Base-by-base conservation (phyloP, 2,888 invertebrate genomes). In the Drosophila melanosoma region DNA sequence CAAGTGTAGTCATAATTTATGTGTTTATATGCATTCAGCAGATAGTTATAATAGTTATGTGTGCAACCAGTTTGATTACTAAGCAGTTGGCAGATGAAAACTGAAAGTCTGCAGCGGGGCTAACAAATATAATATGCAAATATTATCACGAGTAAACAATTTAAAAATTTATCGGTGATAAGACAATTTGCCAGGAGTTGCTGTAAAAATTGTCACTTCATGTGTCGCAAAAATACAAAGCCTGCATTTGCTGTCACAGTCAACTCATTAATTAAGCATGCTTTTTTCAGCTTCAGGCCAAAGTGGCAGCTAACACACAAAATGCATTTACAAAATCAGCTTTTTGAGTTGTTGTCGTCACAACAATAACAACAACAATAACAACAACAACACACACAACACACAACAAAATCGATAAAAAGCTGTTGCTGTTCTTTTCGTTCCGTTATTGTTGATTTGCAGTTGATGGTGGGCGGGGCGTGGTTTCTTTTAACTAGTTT, bases 281-380 rank as follows among this genome's bases (percentile, higher is more conserved):
- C 23, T 29, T 29, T 29, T 29, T 15, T 45, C 7, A 23, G 23
- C 51, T 56, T 59, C 75, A 51, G 69, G 56, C 49, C 53, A 78
- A 79, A 74, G 69, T 85, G 86, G 74, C 88, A 85, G 84, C 77
- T 45, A 68, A 87, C 87, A 87, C 76, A 88, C 74, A 87, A 87
- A 87, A 88, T 87, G 90, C 87, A 87, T 87, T 87, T 87, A 83
- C 83, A 73, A 81, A 81, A 85, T 79, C 82, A 83, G 86, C 69
- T 72, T 76, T 74, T 71, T 62, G 32, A 53, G 35, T 52, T 49
- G 61, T 52, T 76, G 69, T 81, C 54, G 80, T 67, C 76, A 64
- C 57, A 62, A 38, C 36, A 38, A 15, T 3, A 35, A 45, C 20
- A 15, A 5, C 35, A 54, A 11, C 29, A 51, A 11, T 20, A 12